Evolutionary conservation across 2,888 invertebrate species (phyloP).

Genomic region (Seladonia tumulorum): DNA sequence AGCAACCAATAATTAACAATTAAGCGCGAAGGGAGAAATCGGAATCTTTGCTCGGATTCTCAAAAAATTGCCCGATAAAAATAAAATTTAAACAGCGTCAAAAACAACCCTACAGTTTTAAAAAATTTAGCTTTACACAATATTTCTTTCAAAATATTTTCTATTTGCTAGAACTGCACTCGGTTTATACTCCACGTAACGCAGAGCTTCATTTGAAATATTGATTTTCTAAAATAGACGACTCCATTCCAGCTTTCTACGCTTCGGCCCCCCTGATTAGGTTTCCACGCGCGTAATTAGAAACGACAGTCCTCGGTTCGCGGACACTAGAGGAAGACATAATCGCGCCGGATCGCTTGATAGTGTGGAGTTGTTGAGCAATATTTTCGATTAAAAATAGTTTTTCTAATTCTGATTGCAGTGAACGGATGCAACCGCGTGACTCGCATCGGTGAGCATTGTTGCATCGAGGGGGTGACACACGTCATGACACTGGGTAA

Average conservation of each 20-base stretch:
- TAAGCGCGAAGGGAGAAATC: not conserved
- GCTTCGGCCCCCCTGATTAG: slow-evolving; percentile 6
- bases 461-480: slow-evolving; percentile 25
- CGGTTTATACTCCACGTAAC: not conserved
- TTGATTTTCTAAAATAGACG: slow-evolving; percentile 54
- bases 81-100: no score
- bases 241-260: slow-evolving; percentile 40
- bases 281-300: slow-evolving; percentile 8
- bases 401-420: slow-evolving; percentile 13
- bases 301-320: not conserved
- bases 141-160: not conserved
- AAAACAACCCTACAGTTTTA: no score
- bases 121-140: no score
- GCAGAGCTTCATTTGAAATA: slow-evolving; percentile 10
- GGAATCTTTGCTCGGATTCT: not conserved
- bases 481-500: slow-evolving; percentile 51
- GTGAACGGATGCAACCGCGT: slow-evolving; percentile 35
- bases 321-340: not conserved
- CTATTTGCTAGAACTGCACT: not conserved
- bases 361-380: no score
- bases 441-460: slow-evolving; percentile 7
- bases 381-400: not conserved
- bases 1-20: not conserved
- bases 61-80: not conserved
- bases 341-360: no score